Conservation (phyloP, 2,888 invertebrate genomes). For the Camptogramma bilineatum region DNA sequence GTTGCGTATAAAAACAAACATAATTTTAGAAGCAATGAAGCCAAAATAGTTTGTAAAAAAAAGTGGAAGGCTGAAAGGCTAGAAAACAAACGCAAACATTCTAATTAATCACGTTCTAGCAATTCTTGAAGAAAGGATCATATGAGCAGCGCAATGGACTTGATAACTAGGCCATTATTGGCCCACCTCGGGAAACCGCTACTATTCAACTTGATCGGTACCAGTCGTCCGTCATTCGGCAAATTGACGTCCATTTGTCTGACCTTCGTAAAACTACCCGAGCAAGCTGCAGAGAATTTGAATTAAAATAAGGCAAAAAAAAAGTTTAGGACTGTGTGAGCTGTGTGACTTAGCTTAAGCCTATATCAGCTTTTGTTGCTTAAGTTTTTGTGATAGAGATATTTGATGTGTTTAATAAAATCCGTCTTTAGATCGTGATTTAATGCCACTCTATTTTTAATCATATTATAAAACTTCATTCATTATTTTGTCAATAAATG, state of each 20-base stretch:
- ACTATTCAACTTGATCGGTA: constrained; percentile 1
- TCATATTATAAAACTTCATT: no score
- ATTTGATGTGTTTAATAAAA: no score
- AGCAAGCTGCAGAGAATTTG: background rate
- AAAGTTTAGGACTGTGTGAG: background rate
- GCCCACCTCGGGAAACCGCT: constrained; percentile 1
- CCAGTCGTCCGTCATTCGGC: background rate
- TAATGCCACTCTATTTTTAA: no score
- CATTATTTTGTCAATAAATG: no score
- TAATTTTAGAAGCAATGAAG: no score
- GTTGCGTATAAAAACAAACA: no score
- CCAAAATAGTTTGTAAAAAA: background rate
- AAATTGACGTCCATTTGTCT: background rate
- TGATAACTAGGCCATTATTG: constrained; percentile 4
- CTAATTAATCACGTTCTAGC: background rate
- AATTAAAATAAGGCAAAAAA: background rate
- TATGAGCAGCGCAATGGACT: background rate
- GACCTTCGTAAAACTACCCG: background rate
- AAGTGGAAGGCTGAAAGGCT: no score
- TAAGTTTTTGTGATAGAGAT: no score
- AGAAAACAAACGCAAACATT: background rate
- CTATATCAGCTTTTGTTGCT: no score
- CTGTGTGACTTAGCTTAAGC: no score
- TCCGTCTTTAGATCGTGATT: no score
- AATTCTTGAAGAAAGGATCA: background rate